Percentiles rank a stretch among this genome's conserved stretches.
Conservation (phyloP, 2,113 vertebrate genomes). For the Nothobranchius kuhntae region DNA sequence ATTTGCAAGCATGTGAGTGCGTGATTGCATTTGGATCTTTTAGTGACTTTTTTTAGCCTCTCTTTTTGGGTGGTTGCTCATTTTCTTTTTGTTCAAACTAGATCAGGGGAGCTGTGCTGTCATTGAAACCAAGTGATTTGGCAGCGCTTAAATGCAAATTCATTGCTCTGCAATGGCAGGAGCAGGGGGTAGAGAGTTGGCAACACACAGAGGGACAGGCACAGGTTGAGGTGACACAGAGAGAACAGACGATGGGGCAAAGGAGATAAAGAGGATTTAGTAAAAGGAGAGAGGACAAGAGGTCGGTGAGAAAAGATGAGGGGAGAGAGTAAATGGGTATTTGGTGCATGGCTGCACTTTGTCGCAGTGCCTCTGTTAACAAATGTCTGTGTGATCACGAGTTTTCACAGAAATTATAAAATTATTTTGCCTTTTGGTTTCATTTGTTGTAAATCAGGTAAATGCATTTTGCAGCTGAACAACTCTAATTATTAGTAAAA, state of each 20-base stretch:
- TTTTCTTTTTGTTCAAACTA: slow-evolving; percentile 61
- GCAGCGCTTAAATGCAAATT: slow-evolving; percentile 70
- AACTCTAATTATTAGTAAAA: slow-evolving; percentile 52
- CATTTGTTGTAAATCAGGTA: slow-evolving; percentile 13
- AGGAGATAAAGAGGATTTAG: slow-evolving; percentile 39
- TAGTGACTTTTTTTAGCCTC: slow-evolving; percentile 11
- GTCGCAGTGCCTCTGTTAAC: slow-evolving; percentile 3
- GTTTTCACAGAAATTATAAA: slow-evolving; percentile 19
- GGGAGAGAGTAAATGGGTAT: slow-evolving; percentile 24
- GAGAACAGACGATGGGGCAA: slow-evolving; percentile 35
- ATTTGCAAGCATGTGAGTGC: slow-evolving; percentile 8
- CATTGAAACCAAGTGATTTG: slow-evolving; percentile 61
- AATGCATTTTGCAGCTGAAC: slow-evolving; percentile 46
- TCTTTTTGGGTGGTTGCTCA: slow-evolving; percentile 51
- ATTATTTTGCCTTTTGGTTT: background rate
- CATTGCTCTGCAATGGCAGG: slow-evolving; percentile 36
- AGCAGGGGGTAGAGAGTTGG: slow-evolving; percentile 49
- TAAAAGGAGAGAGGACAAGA: slow-evolving; percentile 37
- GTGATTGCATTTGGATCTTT: slow-evolving; percentile 3
- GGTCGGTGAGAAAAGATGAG: slow-evolving; percentile 42
- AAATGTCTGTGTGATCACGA: slow-evolving; percentile 20
- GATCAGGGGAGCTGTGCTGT: slow-evolving; percentile 52
- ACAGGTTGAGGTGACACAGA: slow-evolving; percentile 56
- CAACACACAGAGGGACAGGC: slow-evolving; percentile 31
- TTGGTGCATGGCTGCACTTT: background rate